Evolutionary conservation across 2,113 vertebrate species (phyloP).

Genomic region (Psophia crepitans): DNA sequence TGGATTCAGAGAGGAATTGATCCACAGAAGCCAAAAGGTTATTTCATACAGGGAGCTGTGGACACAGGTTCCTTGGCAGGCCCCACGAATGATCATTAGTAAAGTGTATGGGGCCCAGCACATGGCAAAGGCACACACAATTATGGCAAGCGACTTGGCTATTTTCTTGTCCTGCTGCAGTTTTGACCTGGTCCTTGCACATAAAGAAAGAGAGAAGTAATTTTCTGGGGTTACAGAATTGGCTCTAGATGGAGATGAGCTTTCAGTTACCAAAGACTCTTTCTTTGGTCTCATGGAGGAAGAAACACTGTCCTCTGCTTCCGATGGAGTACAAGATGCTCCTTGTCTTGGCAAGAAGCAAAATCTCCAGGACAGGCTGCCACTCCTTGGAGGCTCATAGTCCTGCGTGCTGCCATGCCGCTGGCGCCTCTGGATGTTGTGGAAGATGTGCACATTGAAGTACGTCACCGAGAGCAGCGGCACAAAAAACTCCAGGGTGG

Average conservation of each 20-base stretch:
- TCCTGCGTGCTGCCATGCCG: not conserved
- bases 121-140: constrained; percentile 79
- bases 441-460: constrained; percentile 86
- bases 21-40: constrained; percentile 86
- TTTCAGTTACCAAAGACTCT: not conserved
- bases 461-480: constrained; percentile 82
- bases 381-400: not conserved
- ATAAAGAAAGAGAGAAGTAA: not conserved
- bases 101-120: constrained; percentile 88
- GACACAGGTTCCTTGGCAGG: constrained; percentile 60
- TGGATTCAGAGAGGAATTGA: constrained; percentile 85
- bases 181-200: not conserved
- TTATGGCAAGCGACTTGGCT: constrained; percentile 81
- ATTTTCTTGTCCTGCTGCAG: constrained; percentile 77
- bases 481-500: constrained; percentile 83
- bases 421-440: constrained; percentile 74
- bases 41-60: constrained; percentile 72
- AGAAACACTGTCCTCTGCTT: constrained; percentile 2
- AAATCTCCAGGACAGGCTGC: not conserved
- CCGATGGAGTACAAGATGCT: accelerated
- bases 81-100: constrained; percentile 77
- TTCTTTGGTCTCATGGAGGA: not conserved
- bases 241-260: not conserved
- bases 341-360: not conserved
- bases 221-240: not conserved